Percentiles rank a stretch among this genome's conserved stretches.
phyloP scores from a whole-genome alignment of 2,888 invertebrate species.

The Sussaba pulchella region DNA sequence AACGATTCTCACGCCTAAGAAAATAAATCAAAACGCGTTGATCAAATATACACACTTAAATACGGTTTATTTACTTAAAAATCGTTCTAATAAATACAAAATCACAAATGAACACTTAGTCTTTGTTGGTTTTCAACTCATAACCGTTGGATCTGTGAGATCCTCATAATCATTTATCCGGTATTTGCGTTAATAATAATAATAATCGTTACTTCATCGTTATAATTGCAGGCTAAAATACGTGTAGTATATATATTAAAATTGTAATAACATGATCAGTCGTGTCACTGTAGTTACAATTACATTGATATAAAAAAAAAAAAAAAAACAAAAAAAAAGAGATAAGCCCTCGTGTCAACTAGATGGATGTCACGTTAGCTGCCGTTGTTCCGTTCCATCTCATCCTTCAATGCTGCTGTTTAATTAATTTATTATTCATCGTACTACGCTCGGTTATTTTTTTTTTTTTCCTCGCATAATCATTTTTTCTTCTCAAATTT shows the following conservation, averaged over 20 bases:
- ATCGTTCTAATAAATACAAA: slow-evolving; percentile 83
- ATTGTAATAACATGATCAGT: slow-evolving; percentile 80
- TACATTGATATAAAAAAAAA: slow-evolving; percentile 78
- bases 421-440: slow-evolving; percentile 5
- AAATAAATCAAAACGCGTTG: slow-evolving; percentile 32
- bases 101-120: slow-evolving; percentile 84
- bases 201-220: slow-evolving; percentile 79
- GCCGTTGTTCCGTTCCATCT: slow-evolving; percentile 67
- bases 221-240: slow-evolving; percentile 81
- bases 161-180: slow-evolving; percentile 60
- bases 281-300: slow-evolving; percentile 77
- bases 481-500: slow-evolving; percentile 38
- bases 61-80: slow-evolving; percentile 80
- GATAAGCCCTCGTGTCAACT: slow-evolving; percentile 78
- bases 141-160: slow-evolving; percentile 73
- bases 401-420: slow-evolving; percentile 48
- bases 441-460: slow-evolving; percentile 14
- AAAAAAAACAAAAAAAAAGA: slow-evolving; percentile 78
- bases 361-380: slow-evolving; percentile 75
- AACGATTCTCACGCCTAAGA: too few species aligned
- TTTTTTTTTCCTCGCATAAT: slow-evolving; percentile 26
- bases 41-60: slow-evolving; percentile 81
- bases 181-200: slow-evolving; percentile 68
- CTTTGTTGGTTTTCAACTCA: slow-evolving; percentile 82
- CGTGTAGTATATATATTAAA: slow-evolving; percentile 74